Evolutionary conservation across 2,888 invertebrate genomes (phyloP).

Genomic region (Parnassius mnemosyne): DNA sequence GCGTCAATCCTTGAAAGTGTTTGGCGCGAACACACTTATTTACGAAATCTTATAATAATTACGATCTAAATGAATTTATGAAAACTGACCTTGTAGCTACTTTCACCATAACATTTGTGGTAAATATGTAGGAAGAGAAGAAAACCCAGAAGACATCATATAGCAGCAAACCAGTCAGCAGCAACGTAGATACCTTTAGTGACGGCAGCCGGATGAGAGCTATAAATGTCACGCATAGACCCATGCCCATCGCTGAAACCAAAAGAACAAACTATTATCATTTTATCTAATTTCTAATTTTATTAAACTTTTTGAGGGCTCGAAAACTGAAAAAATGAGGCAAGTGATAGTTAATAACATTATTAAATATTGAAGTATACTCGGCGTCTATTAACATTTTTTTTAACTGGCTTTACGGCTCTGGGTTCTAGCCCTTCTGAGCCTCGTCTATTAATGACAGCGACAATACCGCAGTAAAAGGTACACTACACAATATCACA

Average conservation of each 20-base stretch:
- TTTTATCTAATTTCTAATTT: not conserved
- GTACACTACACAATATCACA: too few relatives aligned
- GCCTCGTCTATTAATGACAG: too few relatives aligned
- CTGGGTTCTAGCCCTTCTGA: too few relatives aligned
- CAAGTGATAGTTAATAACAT: too few relatives aligned
- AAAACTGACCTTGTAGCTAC: constrained; percentile 80
- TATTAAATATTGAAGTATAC: too few relatives aligned
- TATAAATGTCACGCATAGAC: constrained; percentile 98
- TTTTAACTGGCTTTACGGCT: too few relatives aligned
- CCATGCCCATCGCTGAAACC: constrained; percentile 95
- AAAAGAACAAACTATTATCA: not conserved
- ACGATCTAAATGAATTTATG: not conserved
- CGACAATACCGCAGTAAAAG: too few relatives aligned
- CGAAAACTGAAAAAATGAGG: too few relatives aligned
- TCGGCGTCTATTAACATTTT: too few relatives aligned
- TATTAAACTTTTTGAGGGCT: too few relatives aligned
- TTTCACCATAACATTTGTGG: constrained; percentile 99
- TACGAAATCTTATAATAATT: not conserved
- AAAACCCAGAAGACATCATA: constrained; percentile 99
- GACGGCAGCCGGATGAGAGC: constrained; percentile 97
- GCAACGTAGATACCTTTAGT: constrained; percentile 93
- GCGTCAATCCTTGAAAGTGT: too few relatives aligned
- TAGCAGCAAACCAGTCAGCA: constrained; percentile 94
- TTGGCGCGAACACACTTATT: too few relatives aligned
- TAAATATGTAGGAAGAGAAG: constrained; percentile 98